Base-by-base conservation (phyloP, 2,797 vertebrate genomes). In the Adrianichthys oophorus region DNA sequence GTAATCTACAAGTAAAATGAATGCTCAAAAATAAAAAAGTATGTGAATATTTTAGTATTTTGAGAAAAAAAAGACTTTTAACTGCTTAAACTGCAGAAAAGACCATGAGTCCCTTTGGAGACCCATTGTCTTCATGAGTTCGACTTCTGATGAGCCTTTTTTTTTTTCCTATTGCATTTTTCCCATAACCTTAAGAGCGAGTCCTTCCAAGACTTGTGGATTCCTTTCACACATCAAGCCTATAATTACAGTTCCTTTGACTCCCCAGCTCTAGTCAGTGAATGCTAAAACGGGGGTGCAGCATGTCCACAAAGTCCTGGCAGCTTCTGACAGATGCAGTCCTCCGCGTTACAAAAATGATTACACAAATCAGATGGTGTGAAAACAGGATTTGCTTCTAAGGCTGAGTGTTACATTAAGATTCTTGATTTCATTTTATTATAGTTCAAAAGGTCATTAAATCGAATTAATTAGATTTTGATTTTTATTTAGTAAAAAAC, bases 241-340 rank as follows among this genome's bases (percentile, higher is more conserved):
- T 74, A 14, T 85, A 82, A 83, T 84, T 77, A 81, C 58, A 65
- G 53, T 63, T 80, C 48, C 56, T 56, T 67, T 70, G 61, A 48
- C 66, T 65, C 68, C 73, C 74, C 78, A 50, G 54, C 65, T 65
- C 63, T 40, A 60, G 75, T 77, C 72, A 81, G 68, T 79, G 68
- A 72, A 82, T 42, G 72, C 62, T 78, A 83, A 86, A 78, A 56
- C 61, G 61, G 67, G 65, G 78, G 65, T 50, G 49, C 57, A 62
- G 59, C 18, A 1, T 52, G 65, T 59, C 59, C 56, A 16, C 10
- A 26, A 24, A 68, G 70, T 65, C 59, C 65, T 62, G 44, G 45
- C 62, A 53, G 49, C 65, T 68, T 62, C 67, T 32, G 32, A 32
- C 32, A 13, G 32, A 32, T 12, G 32, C 32, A 12, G 32, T 62